Base-by-base conservation (phyloP, 2,113 vertebrate species). In the Condylura cristata region DNA sequence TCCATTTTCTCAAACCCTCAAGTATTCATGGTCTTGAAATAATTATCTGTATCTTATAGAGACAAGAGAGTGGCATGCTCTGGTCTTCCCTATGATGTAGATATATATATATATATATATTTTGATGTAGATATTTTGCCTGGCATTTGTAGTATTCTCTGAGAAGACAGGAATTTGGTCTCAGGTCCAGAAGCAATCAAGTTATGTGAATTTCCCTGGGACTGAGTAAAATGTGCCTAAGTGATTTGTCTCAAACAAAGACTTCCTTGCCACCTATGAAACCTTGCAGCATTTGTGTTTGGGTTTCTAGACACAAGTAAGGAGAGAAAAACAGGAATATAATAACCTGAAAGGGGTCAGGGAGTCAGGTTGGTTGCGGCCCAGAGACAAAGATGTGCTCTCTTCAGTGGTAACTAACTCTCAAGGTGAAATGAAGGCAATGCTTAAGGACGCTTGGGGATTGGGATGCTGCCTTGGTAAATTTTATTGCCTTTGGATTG, bases 1-100 rank as follows among this genome's bases (percentile, higher is more conserved):
- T 37, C 34, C 39, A 74, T 93, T 96, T 90, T 74, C 53, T 93
- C 44, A 90, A 93, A 92, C 81, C 78, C 56, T 86, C 90, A 93
- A 94, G 48, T 74, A 82, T 86, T 68, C 24, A 80, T 37, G 60
- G 3, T 80, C 7, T 91, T 63, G 39, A 86, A 79, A 86, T 79
- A 90, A 71, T 41, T 81, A 30, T 85, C 90, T 6, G 34, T 90
- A 81, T 61, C 32, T 82, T 79, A 78, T 32, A 60, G 39, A 20
- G 76, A 4, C 44, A 87, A 44, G 48, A 87, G 12, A 84, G 4
- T 76, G 28, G 32, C 34, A 80, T 76, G 46, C 26, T 94, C 91
- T 91, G 30, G 74, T 81, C 53, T 96, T 24, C 17, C 66, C 5
- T 70, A 16, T 48, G 51, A 76, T 37, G 83, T 17, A 85, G 41